Evolutionary conservation across 1,140 invertebrate species (phyloP).

Genomic region (Araneus ventricosus): DNA sequence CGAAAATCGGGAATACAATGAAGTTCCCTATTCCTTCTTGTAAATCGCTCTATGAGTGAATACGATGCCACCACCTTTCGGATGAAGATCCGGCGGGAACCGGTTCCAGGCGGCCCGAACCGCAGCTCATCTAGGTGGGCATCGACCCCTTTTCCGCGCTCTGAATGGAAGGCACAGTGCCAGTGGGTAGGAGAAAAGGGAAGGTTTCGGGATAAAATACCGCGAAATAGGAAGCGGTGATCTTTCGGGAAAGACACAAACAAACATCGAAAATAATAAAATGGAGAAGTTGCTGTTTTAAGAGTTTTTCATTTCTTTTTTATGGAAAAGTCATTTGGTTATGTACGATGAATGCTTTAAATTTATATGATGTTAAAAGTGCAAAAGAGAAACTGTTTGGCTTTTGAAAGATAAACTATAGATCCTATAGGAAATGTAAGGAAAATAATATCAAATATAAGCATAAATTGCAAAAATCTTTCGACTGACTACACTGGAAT

Average conservation of each 20-base stretch:
- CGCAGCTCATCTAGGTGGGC: neutral
- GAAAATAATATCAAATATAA: too few species aligned
- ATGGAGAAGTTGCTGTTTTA: too few species aligned
- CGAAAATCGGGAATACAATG: neutral
- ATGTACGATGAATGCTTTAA: too few species aligned
- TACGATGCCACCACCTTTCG: conserved; percentile 19
- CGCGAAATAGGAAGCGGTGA: neutral
- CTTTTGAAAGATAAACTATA: too few species aligned
- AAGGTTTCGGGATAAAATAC: neutral
- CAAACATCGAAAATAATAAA: neutral
- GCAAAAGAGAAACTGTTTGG: too few species aligned
- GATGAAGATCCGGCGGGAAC: conserved; percentile 21
- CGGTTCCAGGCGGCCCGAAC: conserved; percentile 22
- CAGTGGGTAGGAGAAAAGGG: neutral
- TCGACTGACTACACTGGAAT: too few species aligned
- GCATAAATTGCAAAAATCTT: too few species aligned
- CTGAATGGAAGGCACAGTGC: conserved; percentile 28
- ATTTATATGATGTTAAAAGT: too few species aligned
- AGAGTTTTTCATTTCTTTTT: too few species aligned
- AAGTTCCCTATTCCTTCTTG: neutral
- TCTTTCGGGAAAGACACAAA: neutral
- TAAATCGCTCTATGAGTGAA: neutral
- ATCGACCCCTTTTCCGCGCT: conserved; percentile 50
- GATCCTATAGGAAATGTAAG: too few species aligned
- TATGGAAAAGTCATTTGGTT: too few species aligned